Evolutionary conservation across 2,113 vertebrate species (phyloP).

Genomic region (Egretta garzetta): DNA sequence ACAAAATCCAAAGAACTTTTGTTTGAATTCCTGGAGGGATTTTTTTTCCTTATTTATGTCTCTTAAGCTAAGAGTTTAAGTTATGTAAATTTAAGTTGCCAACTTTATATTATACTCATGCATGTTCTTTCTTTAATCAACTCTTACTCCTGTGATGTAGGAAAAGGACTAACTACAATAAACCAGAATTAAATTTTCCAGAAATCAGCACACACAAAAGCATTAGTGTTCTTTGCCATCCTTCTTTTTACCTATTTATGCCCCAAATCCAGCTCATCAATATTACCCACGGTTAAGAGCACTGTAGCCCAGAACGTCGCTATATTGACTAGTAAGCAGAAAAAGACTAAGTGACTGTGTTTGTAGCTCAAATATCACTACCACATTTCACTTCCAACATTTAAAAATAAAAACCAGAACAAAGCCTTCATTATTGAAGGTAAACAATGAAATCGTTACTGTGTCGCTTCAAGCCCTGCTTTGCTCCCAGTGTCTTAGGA

Average conservation of each 20-base stretch:
- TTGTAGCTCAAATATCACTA: slow-evolving; percentile 37
- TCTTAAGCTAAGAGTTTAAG: slow-evolving; percentile 3
- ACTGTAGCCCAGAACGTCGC: background rate
- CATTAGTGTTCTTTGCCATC: background rate
- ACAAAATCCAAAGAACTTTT: background rate
- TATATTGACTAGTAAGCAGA: slow-evolving; percentile 59
- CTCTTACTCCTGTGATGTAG: background rate
- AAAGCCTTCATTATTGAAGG: slow-evolving; percentile 72
- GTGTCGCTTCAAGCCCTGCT: slow-evolving; percentile 12
- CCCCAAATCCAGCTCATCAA: background rate
- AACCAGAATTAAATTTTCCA: background rate
- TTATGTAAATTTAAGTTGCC: background rate
- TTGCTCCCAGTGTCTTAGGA: slow-evolving; percentile 49
- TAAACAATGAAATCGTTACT: slow-evolving; percentile 73
- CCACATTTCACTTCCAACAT: slow-evolving; percentile 38
- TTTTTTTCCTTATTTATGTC: background rate
- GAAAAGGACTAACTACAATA: background rate
- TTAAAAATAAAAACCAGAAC: slow-evolving; percentile 66
- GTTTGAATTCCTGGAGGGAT: background rate
- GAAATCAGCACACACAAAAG: background rate
- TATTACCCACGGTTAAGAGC: background rate
- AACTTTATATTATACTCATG: background rate
- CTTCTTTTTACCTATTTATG: background rate
- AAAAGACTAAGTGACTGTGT: slow-evolving; percentile 38
- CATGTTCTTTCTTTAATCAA: background rate